Evolutionary conservation across 2,888 invertebrate species (phyloP).

Genomic region (Hypsopygia costalis): DNA sequence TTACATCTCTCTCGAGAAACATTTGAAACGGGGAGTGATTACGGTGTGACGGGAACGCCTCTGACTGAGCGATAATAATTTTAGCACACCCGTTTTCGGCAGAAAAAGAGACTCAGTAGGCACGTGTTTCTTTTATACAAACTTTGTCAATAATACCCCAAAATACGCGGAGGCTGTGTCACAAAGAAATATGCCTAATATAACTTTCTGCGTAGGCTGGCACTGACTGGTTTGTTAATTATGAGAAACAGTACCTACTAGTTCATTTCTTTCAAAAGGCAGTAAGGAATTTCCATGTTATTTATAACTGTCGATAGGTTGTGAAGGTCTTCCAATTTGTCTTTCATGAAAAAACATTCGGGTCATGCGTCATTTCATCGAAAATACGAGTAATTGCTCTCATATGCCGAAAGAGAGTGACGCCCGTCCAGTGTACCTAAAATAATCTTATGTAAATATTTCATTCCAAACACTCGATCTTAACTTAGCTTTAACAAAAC

Average conservation of each 20-base stretch:
- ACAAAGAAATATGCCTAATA: no score
- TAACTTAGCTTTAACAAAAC: constrained; percentile 66
- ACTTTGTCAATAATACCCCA: no score
- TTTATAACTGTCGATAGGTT: no score
- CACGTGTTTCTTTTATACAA: no score
- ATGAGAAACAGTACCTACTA: no score
- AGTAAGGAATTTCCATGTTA: no score
- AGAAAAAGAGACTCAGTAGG: not conserved
- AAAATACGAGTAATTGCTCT: constrained; percentile 65
- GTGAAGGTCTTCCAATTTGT: constrained; percentile 28
- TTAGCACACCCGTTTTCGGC: not conserved
- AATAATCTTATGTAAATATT: constrained; percentile 70
- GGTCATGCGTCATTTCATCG: constrained; percentile 64
- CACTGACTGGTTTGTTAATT: no score
- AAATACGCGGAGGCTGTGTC: no score
- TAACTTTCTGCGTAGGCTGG: no score
- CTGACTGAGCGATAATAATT: not conserved
- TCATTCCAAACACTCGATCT: constrained; percentile 50
- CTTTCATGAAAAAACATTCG: constrained; percentile 47
- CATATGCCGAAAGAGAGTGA: constrained; percentile 64
- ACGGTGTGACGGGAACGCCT: not conserved
- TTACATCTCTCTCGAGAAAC: not conserved
- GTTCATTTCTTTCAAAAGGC: no score
- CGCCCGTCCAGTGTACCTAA: constrained; percentile 50
- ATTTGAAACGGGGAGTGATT: not conserved